Base-by-base conservation (phyloP, 2,797 vertebrate genomes). In the Manis pentadactyla region DNA sequence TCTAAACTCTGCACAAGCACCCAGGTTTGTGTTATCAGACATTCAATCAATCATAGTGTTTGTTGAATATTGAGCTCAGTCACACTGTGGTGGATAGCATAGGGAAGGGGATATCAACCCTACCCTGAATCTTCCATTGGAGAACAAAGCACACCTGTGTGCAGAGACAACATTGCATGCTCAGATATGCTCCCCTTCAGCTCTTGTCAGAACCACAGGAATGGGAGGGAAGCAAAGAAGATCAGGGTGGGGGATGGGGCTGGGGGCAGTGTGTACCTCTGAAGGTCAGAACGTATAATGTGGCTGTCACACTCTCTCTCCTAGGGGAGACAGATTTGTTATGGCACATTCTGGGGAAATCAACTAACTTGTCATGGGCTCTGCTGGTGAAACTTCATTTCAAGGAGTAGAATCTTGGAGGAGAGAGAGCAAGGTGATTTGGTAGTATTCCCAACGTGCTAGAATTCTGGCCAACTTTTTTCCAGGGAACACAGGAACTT, bases 251-350 rank as follows among this genome's bases (percentile, higher is more conserved):
- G 95, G 53, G 53, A 18, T 2, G 3, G 31, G 61, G 17, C 17
- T 1, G 10, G 68, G 55, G 55, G 37, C 5, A 18, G n/a, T 49
- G 12, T 81, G 37, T 73, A 75, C 57, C 69, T 84, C 84, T 97
- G 97, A 98, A 98, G 97, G 98, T 98, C 98, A 98, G 94, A 92
- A 88, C 89, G 94, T 37, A 79, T 98, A 98, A 98, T 97, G 95
- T 96, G 96, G 78, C 59, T n/a, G 98, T 98, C 98, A 98, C 97
- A 98, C 96, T 17, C 10, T 91, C 84, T 88, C 93, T 98, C 98
- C 98, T 98, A 66, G 46, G 98, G 97, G 98, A 98, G 86, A 86
- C 82, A 69, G 89, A 97, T 97, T 96, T 64, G 97, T 94, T 92
- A 97, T 51, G 97, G 97, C 88, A 88, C 74, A 85, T 98, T 97